Evolutionary conservation across 2,888 invertebrate species (phyloP), one percentile per base, ranked within the genome.

Genomic region (Hyposoter didymator): DNA sequence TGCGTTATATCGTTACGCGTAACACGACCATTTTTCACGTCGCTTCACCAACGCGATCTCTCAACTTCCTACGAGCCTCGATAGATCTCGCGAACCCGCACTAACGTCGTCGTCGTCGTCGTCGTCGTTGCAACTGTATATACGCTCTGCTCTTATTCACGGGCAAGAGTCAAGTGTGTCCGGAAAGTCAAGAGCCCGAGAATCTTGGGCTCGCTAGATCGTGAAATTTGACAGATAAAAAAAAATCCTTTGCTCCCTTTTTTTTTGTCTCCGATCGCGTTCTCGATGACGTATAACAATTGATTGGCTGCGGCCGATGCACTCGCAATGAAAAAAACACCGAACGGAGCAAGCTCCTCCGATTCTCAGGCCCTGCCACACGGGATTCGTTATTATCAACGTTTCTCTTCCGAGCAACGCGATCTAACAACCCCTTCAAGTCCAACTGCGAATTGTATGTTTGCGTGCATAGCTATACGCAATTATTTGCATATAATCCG

Each of bases 1-100:
- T 78, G 84, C 76, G 76, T 81, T 84, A 78, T 81, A 81, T 81
- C 80, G 84, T 80, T 78, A 84, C 84, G 79, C 75, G 79, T 80
- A 76, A 35, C 35, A 73, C 76, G 67, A 80, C 70, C 84, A 84
- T 84, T 84, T 84, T 81, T 84, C 84, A 84, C 78, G 73, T 84
- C 81, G 59, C 81, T 72, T 80, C 80, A 72, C 70, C 55, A n/a
- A n/a, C n/a, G n/a, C n/a, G 67, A 49, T 62, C 52, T 66, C 49
- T 72, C 62, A n/a, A n/a, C 47, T 69, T 45, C 55, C 59, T 52
- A 59, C 84, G n/a, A 32, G 39, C 66, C 78, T 62, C 47, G 84
- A 81, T 82, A 55, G 74, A 69, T 74, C 75, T 69, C 66, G 32
- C 78, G 8, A 64, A 72, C 43, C 35, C 6, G 32, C n/a, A 43